Conservation (phyloP, 2,888 invertebrate species). For the Torymus aiolomorphi region DNA sequence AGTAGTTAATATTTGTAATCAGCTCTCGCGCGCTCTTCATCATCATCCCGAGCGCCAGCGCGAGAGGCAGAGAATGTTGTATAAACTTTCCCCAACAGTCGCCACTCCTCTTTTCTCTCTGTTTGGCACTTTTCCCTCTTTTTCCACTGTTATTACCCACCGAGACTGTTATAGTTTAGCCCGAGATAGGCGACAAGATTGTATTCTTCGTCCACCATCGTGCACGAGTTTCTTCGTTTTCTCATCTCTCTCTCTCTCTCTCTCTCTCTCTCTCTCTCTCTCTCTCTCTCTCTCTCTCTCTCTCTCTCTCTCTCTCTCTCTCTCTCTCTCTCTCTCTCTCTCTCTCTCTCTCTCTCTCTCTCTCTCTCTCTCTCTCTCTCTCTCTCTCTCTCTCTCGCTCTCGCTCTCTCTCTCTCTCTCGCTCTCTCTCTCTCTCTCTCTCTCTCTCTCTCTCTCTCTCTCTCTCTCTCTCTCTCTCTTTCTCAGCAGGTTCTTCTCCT, state of each 20-base stretch:
- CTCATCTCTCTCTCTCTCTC: slow-evolving; percentile 7
- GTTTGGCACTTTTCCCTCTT: slow-evolving; percentile 8
- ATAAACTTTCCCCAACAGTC: slow-evolving; percentile 34
- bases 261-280: neutral
- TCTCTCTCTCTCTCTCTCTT: neutral
- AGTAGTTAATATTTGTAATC: slow-evolving; percentile 52
- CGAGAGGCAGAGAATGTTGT: slow-evolving; percentile 1
- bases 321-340: neutral
- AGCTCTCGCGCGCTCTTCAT: slow-evolving; percentile 14
- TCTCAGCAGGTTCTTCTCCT: no score
- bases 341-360: neutral
- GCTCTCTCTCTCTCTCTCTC: neutral
- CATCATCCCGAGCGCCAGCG: slow-evolving; percentile 12
- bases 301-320: neutral
- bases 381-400: neutral
- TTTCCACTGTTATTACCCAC: slow-evolving; percentile 20
- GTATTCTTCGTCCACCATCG: slow-evolving; percentile 14
- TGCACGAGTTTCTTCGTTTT: neutral
- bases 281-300: slow-evolving; percentile 1
- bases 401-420: neutral
- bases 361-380: neutral
- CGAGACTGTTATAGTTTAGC: neutral
- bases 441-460: neutral
- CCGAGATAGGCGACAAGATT: slow-evolving; percentile 21
- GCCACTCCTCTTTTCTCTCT: neutral